Evolutionary conservation across 2,888 invertebrate genomes (phyloP), one percentile per base, ranked within the genome.

Genomic region (Mythimna pallens): DNA sequence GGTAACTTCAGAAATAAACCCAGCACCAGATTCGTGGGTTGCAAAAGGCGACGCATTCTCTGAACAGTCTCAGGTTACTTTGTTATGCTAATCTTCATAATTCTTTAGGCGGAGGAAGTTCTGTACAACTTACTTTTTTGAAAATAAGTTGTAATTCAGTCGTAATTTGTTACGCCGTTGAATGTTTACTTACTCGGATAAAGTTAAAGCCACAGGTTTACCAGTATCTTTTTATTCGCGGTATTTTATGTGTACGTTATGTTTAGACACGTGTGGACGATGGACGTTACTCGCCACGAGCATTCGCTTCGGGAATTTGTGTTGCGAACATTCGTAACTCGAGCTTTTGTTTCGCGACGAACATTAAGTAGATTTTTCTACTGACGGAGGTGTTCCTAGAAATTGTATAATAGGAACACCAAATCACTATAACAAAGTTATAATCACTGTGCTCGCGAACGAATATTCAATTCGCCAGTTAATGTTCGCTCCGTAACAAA

Each of bases 11-110:
- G 70, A 85, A 85, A 84, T 78, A 82, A 80, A 85, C 85, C 84
- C 78, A 87, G 87, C 82, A 82, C 87, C 87, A 91, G 91, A 92
- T 93, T 92, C 89, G 80, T 88, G 88, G 92, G 90, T 90, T 90
- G 89, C 89, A 88, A 91, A 93, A 93, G 89, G 89, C 91, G 89
- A 92, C 93, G 93, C 94, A 94, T 93, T 93, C 91, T 91, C 89
- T 90, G 92, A 94, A 93, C 95, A 47, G 17, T 92, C 93, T 90
- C 92, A 91, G 93, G 89, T 94, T 93, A 95, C 95, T 95, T 96
- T 95, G 96, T 96, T 95, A 96, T 96, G 96, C 94, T 95, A 96
- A 95, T 96, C 94, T 94, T 94, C 93, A 95, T 95, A 95, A 95
- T 96, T 95, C 95, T 95, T 94, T 90, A 91, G 93, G 93, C 94